These are phyloP conservation scores for Sapayoa aenigma DNA, from an alignment of 2,113 vertebrate species.

Conservation along the genomic window DNA sequence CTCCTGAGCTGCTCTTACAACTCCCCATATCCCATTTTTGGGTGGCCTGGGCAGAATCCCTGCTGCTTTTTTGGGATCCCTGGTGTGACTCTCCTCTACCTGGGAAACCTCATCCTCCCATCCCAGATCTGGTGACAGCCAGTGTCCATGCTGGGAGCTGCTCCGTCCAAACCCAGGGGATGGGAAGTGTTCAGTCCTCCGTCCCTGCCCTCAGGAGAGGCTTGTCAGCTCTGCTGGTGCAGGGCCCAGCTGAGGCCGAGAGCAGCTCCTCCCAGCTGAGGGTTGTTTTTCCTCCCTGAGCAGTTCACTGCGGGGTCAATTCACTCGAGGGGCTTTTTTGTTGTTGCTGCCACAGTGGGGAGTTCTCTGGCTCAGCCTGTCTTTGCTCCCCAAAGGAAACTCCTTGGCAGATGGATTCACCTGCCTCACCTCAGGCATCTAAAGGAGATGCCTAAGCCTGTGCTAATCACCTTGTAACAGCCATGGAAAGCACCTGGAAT, in stretches of 20 bases:
- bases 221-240: background rate
- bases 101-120: background rate
- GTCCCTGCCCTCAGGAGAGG: background rate
- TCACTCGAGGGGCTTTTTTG: background rate
- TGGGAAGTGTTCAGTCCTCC: too few species aligned
- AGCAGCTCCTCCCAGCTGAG: background rate
- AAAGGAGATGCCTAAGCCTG: background rate
- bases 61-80: background rate
- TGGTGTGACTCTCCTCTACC: background rate
- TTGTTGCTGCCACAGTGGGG: background rate
- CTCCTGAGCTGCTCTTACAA: accelerated
- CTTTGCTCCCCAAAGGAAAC: background rate
- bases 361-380: background rate
- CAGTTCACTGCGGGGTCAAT: conserved; percentile 12
- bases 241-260: background rate
- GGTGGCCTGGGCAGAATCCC: background rate
- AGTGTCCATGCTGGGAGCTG: background rate
- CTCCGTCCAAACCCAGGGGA: background rate
- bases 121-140: background rate
- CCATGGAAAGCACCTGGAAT: background rate
- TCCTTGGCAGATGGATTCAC: background rate
- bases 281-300: background rate
- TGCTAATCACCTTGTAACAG: background rate
- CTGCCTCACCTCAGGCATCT: background rate
- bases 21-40: background rate